Conservation (phyloP, 1,140 invertebrate species). For the Brachionus rotundiformis region DNA sequence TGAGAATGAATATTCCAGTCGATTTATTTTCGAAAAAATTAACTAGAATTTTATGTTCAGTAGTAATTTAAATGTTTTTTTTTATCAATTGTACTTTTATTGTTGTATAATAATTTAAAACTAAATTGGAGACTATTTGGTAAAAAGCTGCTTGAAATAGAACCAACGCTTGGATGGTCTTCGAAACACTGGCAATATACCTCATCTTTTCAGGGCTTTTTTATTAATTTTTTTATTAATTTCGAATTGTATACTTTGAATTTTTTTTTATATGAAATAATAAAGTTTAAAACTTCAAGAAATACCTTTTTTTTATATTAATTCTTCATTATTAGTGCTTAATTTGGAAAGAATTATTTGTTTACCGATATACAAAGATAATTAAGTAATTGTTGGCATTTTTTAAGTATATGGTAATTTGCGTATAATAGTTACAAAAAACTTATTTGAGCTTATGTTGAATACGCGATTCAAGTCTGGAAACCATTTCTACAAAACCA, state of each 20-base stretch:
- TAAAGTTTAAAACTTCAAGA: background rate
- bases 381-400: too few species aligned
- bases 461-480: too few species aligned
- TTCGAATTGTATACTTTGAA: slow-evolving; percentile 1
- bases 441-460: too few species aligned
- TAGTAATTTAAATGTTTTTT: background rate
- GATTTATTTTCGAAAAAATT: background rate
- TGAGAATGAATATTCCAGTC: slow-evolving; percentile 2
- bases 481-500: too few species aligned
- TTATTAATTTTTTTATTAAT: background rate
- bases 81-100: slow-evolving; percentile 1
- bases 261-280: slow-evolving; percentile 5
- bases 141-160: background rate
- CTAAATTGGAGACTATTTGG: background rate
- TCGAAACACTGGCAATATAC: background rate
- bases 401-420: too few species aligned
- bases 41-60: slow-evolving; percentile 9
- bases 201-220: background rate
- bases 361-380: too few species aligned
- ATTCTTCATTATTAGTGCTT: too few species aligned
- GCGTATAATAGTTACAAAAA: too few species aligned
- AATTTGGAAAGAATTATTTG: too few species aligned
- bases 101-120: background rate
- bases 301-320: background rate
- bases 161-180: background rate